phyloP scores from a whole-genome alignment of 1,140 invertebrate species.

The Orchestia grillus region DNA sequence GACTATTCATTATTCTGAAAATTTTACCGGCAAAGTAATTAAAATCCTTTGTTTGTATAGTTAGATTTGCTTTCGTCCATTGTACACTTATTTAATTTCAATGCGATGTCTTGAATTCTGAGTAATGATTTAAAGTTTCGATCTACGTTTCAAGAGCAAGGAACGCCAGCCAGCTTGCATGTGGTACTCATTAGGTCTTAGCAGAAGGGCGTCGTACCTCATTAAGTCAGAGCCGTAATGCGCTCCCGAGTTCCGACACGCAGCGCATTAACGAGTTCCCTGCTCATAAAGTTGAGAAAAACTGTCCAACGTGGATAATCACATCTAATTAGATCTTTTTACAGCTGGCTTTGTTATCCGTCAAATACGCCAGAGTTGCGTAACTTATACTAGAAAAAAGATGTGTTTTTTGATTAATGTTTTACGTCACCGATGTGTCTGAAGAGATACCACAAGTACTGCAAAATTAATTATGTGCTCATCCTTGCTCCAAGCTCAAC shows the following conservation, averaged over 20 bases:
- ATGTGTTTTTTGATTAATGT: neutral
- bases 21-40: neutral
- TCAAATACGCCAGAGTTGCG: neutral
- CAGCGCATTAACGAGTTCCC: neutral
- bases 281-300: neutral
- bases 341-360: neutral
- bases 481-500: neutral
- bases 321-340: neutral
- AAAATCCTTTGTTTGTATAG: neutral
- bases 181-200: neutral
- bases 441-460: neutral
- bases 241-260: neutral
- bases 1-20: neutral
- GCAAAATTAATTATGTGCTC: neutral
- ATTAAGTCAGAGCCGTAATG: neutral
- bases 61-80: neutral
- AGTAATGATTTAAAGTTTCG: neutral
- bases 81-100: neutral
- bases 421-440: neutral
- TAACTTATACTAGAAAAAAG: neutral
- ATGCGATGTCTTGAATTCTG: neutral
- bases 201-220: neutral
- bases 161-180: neutral
- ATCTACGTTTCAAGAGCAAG: neutral
- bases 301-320: neutral